Evolutionary conservation across 2,888 invertebrate genomes (phyloP).

Genomic region (Hirtodrosophila cameraria): DNA sequence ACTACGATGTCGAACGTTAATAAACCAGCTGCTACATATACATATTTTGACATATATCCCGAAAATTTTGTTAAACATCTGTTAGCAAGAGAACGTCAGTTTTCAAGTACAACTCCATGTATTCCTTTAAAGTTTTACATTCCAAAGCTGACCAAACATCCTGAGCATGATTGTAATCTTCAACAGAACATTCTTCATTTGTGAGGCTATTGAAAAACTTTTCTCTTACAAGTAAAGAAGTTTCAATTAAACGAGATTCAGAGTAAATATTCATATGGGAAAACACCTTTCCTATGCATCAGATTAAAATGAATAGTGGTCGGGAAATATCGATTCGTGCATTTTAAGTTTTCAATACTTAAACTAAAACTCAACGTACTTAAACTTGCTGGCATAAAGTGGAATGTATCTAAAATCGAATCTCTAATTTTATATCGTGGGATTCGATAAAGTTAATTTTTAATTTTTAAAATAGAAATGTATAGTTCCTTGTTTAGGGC

Average conservation of each 20-base stretch:
- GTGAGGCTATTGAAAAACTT: too few species aligned
- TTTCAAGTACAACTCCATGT: constrained; percentile 23
- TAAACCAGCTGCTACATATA: too few species aligned
- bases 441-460: background rate
- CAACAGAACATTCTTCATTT: too few species aligned
- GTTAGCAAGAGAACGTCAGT: constrained; percentile 14
- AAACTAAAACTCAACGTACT: constrained; percentile 2
- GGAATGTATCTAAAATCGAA: constrained; percentile 5
- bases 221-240: too few species aligned
- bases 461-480: constrained; percentile 4
- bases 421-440: background rate
- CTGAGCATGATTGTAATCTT: too few species aligned
- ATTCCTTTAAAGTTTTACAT: constrained; percentile 1
- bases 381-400: background rate
- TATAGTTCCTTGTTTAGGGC: constrained; percentile 10
- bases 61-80: constrained; percentile 13
- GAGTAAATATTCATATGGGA: too few species aligned
- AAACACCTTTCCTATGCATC: too few species aligned
- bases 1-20: too few species aligned
- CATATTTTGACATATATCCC: too few species aligned
- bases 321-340: too few species aligned
- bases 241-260: too few species aligned
- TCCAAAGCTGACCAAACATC: constrained; percentile 4
- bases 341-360: background rate
- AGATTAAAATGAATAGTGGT: too few species aligned